Percentiles rank a stretch among this genome's conserved stretches.
phyloP scores from a whole-genome alignment of 1,140 invertebrate genomes.

The Pachypsylla venusta region DNA sequence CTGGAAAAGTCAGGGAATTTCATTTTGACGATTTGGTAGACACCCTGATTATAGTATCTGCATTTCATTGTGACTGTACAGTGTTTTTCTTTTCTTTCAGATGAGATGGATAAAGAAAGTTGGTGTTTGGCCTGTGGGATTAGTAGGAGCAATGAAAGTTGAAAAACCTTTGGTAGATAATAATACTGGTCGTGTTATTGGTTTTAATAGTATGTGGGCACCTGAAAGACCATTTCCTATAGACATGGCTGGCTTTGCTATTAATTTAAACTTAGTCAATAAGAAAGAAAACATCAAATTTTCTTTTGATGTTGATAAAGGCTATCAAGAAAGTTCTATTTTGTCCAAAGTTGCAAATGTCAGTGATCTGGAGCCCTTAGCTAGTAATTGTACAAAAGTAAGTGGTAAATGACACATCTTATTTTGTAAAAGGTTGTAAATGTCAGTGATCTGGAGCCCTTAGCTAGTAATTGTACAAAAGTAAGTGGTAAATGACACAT shows the following conservation, averaged over 20 bases:
- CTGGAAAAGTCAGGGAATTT: no score
- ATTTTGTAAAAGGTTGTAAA: constrained; percentile 20
- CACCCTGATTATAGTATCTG: no score
- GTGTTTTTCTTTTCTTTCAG: constrained; percentile 35
- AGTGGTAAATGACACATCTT: constrained; percentile 11
- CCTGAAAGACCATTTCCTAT: constrained; percentile 83
- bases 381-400: constrained; percentile 76
- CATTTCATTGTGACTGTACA: no score
- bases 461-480: constrained; percentile 77
- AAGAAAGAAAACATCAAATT: constrained; percentile 55
- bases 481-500: constrained; percentile 30
- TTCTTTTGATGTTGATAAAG: constrained; percentile 64
- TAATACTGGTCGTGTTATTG: constrained; percentile 52
- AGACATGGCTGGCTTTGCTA: constrained; percentile 97
- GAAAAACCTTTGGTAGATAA: constrained; percentile 61
- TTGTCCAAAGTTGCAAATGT: constrained; percentile 54
- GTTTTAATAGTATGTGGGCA: constrained; percentile 73
- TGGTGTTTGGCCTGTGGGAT: constrained; percentile 93
- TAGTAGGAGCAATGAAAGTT: constrained; percentile 78
- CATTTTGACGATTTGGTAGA: no score
- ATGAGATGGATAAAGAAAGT: constrained; percentile 57
- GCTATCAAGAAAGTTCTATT: constrained; percentile 86
- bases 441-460: constrained; percentile 68
- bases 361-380: constrained; percentile 72
- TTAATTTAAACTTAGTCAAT: constrained; percentile 68